These are phyloP conservation scores for Drosophila lini DNA, from an alignment of 1,140 invertebrate species.

Conservation along the genomic window DNA sequence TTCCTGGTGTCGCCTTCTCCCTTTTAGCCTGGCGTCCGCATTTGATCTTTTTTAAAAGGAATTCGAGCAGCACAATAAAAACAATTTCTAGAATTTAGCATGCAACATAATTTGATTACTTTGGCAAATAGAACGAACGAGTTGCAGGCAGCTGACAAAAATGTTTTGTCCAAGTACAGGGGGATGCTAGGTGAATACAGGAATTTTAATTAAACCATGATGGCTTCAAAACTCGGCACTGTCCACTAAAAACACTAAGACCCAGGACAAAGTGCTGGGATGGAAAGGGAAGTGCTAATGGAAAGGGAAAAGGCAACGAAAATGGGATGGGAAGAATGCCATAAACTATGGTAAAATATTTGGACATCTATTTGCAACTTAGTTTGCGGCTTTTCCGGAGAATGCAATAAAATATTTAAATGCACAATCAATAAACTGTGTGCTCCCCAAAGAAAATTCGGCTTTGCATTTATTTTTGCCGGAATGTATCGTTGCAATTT, in stretches of 20 bases:
- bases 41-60: constrained; percentile 20
- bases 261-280: constrained; percentile 26
- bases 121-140: constrained; percentile 31
- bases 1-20: background rate
- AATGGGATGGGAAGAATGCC: background rate
- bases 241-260: constrained; percentile 1
- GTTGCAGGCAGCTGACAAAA: constrained; percentile 31
- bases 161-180: background rate
- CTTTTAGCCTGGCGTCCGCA: background rate
- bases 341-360: constrained; percentile 49
- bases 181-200: constrained; percentile 43
- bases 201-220: constrained; percentile 73
- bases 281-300: background rate
- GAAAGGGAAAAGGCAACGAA: background rate
- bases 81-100: constrained; percentile 28
- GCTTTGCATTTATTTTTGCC: constrained; percentile 42
- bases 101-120: constrained; percentile 50
- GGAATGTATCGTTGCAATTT: constrained; percentile 8
- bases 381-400: constrained; percentile 42
- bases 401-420: constrained; percentile 82
- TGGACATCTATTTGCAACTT: constrained; percentile 42
- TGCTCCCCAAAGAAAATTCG: constrained; percentile 19
- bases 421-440: constrained; percentile 72
- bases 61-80: constrained; percentile 37
- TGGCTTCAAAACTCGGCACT: constrained; percentile 25